Percentiles rank a stretch among this genome's conserved stretches.
These are phyloP conservation scores for Ameiurus melas DNA, from an alignment of 2,113 vertebrate genomes.

Conservation along the genomic window DNA sequence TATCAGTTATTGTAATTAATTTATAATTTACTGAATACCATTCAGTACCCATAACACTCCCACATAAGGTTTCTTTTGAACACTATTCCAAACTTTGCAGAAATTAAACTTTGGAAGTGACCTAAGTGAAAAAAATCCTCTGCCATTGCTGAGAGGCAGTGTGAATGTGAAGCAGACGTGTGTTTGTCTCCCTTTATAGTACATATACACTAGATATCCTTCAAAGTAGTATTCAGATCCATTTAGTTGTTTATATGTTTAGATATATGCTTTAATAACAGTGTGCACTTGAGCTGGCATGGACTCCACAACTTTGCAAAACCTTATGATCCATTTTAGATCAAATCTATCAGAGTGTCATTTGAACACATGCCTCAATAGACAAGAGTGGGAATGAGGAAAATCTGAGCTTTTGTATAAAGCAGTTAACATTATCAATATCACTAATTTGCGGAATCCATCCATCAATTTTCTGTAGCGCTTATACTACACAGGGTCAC, in stretches of 20 bases:
- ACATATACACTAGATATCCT: background rate
- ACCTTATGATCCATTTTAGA: background rate
- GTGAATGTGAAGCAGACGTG: background rate
- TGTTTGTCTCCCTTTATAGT: background rate
- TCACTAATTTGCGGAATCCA: background rate
- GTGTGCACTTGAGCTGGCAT: background rate
- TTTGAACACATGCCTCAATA: background rate
- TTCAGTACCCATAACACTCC: background rate
- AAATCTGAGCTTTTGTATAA: background rate
- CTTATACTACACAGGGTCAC: no score
- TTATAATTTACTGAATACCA: background rate
- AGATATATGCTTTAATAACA: background rate
- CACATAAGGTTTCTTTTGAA: background rate
- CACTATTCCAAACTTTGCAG: background rate
- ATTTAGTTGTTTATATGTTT: background rate
- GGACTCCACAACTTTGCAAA: background rate
- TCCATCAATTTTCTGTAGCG: no score
- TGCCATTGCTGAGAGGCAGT: background rate
- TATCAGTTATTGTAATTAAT: no score
- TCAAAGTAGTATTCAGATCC: background rate
- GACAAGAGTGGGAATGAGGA: background rate
- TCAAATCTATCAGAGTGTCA: background rate
- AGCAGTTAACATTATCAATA: background rate
- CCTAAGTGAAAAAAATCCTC: background rate
- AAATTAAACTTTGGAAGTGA: background rate